Base-by-base conservation (phyloP, 1,140 invertebrate species). In the Glossosoma conforme region DNA sequence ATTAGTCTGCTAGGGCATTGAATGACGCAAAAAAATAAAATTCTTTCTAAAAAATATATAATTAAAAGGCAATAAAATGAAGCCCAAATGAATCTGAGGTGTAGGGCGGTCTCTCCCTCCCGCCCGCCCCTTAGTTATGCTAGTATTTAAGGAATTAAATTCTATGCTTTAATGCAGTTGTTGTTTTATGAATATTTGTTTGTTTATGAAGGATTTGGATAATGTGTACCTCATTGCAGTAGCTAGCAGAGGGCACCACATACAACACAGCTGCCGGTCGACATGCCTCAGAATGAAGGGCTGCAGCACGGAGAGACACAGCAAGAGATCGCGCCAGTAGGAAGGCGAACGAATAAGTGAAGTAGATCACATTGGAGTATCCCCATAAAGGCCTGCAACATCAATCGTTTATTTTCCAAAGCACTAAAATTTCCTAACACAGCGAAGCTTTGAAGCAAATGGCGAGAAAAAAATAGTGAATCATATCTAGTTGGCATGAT, bases 301-400 rank as follows among this genome's bases (percentile, higher is more conserved):
- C 70, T 0, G 85, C 81, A 5, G 81, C 83, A 22, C 74, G 81
- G 20, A 86, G 60, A 1, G 83, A 85, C 0, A 87, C 82, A 0
- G 76, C 69, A 0, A 76, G 66, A 0, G 80, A 84, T 25, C 83
- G 70, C 0, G 73, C 61, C 21, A 87, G 63, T 6, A 87, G 62
- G 60, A 81, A 85, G 6, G 78, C 65, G 55, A 87, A 77, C 0
- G 84, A 86, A 57, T 79, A 84, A 50, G 80, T 74, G 52, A 84
- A 86, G 54, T 85, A 86, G 0, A 77, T 52, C 3, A 72, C 72
- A 37, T 79, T 13, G 8, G 36, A 38, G 15, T 3, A 19, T 38
- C 36, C 36, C 4, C 36, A 10, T 18, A 38, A 10, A 10, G 36
- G 36, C 17, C 36, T 38, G 36, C 3, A 15, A 4, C 15, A n/a